These are phyloP conservation scores for Lytechinus variegatus DNA, from an alignment of 35 echinoderm and acorn worm genomes.

Conservation along the genomic window DNA sequence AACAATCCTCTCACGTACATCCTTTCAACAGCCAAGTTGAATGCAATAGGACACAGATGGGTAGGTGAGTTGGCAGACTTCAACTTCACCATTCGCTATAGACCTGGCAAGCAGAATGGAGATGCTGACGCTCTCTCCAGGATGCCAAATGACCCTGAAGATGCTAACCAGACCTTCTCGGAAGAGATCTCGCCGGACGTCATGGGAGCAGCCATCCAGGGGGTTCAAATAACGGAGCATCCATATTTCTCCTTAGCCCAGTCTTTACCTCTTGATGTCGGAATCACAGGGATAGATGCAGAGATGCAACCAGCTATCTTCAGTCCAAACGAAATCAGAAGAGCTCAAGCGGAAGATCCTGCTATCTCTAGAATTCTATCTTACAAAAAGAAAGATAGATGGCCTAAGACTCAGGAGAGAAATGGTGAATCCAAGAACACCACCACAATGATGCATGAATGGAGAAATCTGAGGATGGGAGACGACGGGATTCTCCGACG, in stretches of 20 bases:
- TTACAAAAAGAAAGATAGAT: not conserved
- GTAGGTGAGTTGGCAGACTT: slow-evolving; percentile 47
- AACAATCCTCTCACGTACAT: slow-evolving; percentile 60
- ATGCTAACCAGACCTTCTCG: not conserved
- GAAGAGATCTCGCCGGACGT: not conserved
- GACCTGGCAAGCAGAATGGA: not conserved
- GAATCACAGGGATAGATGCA: not conserved
- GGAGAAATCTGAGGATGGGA: slow-evolving; percentile 38
- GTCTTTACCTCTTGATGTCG: not conserved
- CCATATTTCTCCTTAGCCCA: too few species aligned
- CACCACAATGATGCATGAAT: slow-evolving; percentile 25
- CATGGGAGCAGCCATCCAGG: not conserved
- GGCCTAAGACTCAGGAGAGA: not conserved
- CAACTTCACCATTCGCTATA: slow-evolving; percentile 47
- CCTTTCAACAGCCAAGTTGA: slow-evolving; percentile 45
- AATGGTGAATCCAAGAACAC: not conserved
- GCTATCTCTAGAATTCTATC: not conserved
- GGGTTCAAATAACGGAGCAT: not conserved
- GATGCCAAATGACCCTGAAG: not conserved
- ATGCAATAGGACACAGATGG: slow-evolving; percentile 53
- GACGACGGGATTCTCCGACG: slow-evolving; percentile 43
- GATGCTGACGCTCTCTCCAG: slow-evolving; percentile 33
- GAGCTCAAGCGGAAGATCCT: slow-evolving; percentile 49
- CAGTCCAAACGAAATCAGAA: not conserved
- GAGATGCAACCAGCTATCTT: not conserved